phyloP scores from a whole-genome alignment of 2,888 invertebrate genomes.

The Mythimna ferrago region DNA sequence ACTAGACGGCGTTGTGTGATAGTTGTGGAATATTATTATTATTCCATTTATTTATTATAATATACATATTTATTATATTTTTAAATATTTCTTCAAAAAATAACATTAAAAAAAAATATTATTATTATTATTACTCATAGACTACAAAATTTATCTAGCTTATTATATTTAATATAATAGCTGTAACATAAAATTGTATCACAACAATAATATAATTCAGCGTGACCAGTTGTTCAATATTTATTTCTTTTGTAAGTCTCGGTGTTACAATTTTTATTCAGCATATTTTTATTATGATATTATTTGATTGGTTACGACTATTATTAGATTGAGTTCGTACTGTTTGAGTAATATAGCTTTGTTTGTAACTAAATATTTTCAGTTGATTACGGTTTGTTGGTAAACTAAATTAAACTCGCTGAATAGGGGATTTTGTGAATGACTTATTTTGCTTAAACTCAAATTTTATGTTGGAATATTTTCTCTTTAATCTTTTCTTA shows the following conservation, averaged over 20 bases:
- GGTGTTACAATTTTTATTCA: conserved; percentile 4
- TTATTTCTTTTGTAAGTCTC: conserved; percentile 25
- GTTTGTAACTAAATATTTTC: conserved; percentile 8
- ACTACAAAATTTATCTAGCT: background rate
- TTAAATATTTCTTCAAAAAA: no score
- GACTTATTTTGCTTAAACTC: background rate
- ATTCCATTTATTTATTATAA: no score
- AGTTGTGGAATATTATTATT: no score
- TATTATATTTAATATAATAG: conserved; percentile 13
- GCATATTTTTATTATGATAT: conserved; percentile 23
- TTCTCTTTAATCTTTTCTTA: no score
- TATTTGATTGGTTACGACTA: conserved; percentile 19
- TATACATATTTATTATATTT: no score
- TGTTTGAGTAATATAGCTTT: conserved; percentile 15
- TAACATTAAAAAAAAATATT: no score
- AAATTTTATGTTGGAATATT: background rate
- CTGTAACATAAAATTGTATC: conserved; percentile 32
- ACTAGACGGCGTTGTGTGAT: no score
- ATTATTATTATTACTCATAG: conserved; percentile 18
- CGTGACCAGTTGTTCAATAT: conserved; percentile 35
- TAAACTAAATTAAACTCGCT: background rate
- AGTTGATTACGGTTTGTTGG: background rate
- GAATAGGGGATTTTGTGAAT: background rate
- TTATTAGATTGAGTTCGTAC: conserved; percentile 10
- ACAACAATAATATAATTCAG: conserved; percentile 30